These are phyloP conservation scores for Nylanderia fulva DNA, from an alignment of 1,140 invertebrate species.

Conservation along the genomic window DNA sequence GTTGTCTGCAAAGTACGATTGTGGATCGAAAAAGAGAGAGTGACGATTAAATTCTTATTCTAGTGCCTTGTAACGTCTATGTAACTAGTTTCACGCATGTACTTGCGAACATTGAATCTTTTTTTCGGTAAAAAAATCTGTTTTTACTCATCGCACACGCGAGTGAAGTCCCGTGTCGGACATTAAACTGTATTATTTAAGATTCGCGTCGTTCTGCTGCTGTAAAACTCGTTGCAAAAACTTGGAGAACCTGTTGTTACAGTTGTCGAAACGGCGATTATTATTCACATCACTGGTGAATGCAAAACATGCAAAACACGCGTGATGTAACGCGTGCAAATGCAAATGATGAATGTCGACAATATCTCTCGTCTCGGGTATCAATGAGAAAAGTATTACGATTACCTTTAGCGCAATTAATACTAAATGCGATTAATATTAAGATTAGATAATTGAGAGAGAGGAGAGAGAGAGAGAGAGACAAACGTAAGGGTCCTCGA, in stretches of 20 bases:
- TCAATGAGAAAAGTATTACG: conserved; percentile 78
- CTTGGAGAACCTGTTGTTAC: conserved; percentile 37
- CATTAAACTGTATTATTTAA: conserved; percentile 44
- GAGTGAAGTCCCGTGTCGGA: conserved; percentile 11
- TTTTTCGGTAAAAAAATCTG: conserved; percentile 32
- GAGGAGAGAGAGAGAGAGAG: no score
- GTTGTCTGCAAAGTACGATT: conserved; percentile 1
- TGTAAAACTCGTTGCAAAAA: conserved; percentile 10
- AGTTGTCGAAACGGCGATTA: conserved; percentile 52
- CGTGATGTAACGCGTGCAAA: conserved; percentile 34
- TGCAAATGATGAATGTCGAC: conserved; percentile 69
- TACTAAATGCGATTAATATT: conserved; percentile 65
- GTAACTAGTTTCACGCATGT: conserved; percentile 45
- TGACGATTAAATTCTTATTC: conserved; percentile 56
- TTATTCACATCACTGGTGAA: conserved; percentile 66
- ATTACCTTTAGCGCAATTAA: conserved; percentile 77
- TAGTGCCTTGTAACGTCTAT: conserved; percentile 62
- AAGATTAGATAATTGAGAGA: conserved; percentile 69
- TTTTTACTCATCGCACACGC: neutral
- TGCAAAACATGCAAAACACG: conserved; percentile 21
- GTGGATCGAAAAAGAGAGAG: conserved; percentile 17
- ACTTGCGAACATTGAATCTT: conserved; percentile 37
- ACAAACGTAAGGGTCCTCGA: conserved; percentile 75
- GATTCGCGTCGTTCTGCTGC: conserved; percentile 3
- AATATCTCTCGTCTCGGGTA: conserved; percentile 81